Percentiles rank a stretch among this genome's conserved stretches.
Conservation (phyloP, 2,113 vertebrate species). For the Butorides virescens region DNA sequence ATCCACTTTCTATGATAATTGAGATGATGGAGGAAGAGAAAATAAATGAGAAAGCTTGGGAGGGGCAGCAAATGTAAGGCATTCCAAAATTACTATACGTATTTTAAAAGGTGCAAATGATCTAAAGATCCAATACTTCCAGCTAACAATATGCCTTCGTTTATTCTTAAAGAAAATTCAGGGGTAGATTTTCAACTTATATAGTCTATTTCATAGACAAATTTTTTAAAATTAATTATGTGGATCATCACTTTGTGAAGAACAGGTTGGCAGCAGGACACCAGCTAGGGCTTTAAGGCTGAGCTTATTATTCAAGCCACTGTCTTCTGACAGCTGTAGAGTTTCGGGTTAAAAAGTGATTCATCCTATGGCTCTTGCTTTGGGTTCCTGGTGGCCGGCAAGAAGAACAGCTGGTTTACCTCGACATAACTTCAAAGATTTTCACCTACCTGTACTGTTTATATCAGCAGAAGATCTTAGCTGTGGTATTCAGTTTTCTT, state of each 20-base stretch:
- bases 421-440: background rate
- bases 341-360: background rate
- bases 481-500: background rate
- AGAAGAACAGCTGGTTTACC: background rate
- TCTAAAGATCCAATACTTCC: background rate
- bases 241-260: background rate
- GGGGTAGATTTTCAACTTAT: background rate
- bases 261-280: background rate
- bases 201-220: background rate
- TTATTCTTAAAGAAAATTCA: background rate
- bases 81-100: background rate
- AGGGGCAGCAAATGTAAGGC: background rate
- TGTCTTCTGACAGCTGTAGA: background rate
- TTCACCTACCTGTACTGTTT: background rate
- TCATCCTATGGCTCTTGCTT: background rate
- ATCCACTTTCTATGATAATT: constrained; percentile 3
- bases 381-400: background rate
- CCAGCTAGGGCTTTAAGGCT: background rate
- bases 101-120: background rate
- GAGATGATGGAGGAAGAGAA: background rate
- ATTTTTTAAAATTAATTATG: background rate
- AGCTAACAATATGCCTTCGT: background rate
- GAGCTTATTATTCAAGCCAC: background rate
- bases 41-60: background rate
- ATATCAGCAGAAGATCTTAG: background rate